Percentiles rank a stretch among this genome's conserved stretches.
Evolutionary conservation across 2,797 vertebrate species (phyloP).

Genomic region (Choloepus didactylus): DNA sequence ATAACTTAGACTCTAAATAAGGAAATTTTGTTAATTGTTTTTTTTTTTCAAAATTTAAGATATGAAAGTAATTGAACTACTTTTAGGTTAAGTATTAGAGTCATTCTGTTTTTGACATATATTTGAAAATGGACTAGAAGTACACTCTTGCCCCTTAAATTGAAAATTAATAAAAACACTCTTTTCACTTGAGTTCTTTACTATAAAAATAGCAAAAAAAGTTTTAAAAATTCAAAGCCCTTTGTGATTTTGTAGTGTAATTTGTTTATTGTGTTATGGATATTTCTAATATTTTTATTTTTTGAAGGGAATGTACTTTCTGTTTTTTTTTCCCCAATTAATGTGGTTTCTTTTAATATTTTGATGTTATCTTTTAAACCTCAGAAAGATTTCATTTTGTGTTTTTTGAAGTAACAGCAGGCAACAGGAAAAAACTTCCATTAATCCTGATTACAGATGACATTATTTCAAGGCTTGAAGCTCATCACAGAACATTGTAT

Average conservation of each 20-base stretch:
- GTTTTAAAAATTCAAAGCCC: neutral
- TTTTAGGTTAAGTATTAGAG: neutral
- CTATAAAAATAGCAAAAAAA: neutral
- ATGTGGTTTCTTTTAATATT: neutral
- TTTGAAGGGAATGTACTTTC: neutral
- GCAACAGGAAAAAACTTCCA: neutral
- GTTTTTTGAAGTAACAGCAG: constrained; percentile 6
- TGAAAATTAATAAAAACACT: neutral
- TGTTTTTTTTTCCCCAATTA: neutral
- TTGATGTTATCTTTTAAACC: constrained; percentile 49
- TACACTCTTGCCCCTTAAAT: neutral
- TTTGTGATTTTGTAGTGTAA: neutral
- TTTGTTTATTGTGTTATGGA: neutral
- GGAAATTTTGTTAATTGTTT: neutral
- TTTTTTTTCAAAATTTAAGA: neutral
- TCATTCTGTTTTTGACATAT: neutral
- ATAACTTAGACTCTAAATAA: neutral
- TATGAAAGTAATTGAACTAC: neutral
- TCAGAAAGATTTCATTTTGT: constrained; percentile 34
- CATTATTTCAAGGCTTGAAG: neutral
- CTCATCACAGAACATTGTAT: neutral
- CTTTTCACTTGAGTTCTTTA: neutral
- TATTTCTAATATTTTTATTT: neutral
- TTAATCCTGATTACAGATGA: neutral
- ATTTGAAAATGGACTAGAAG: neutral